Base-by-base conservation (phyloP, 1,140 invertebrate genomes). In the Pseudomyrmex cubaensis region DNA sequence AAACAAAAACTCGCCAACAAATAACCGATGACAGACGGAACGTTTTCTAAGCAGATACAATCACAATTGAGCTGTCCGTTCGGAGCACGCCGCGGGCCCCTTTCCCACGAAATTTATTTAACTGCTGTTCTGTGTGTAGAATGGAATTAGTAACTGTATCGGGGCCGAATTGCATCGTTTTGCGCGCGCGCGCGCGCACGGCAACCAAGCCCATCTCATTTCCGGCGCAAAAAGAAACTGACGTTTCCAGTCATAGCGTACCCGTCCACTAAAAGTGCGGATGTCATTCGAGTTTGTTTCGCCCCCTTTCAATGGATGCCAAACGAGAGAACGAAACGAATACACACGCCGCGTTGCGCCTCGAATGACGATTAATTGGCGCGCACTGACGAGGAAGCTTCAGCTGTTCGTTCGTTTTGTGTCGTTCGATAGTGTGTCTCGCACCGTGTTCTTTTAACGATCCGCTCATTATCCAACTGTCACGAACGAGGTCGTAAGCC, bases 141-240 rank as follows among this genome's bases (percentile, higher is more conserved):
- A 84, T 78, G 46, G 66, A 86, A 67, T 75, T 52, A 76, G 76
- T 76, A 82, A 69, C 35, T 7, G 70, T 85, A 77, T 64, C 57
- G 85, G 22, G 85, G 22, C 20, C 59, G 63, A 86, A 75, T 72
- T 82, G 64, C 22, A 82, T 82, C 77, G 84, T 85, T 85, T n/a
- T n/a, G 85, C 83, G 64, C 67, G 72, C 67, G 72, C 67, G 72
- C 67, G 72, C 84, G 46, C 25, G 35, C 35, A 1, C 35, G 35
- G 5, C 35, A 48, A 64, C 85, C 84, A 66, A 87, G 84, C 85
- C 85, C 77, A 62, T 54, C 64, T 85, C 85, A 87, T 87, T 87
- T 87, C 85, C 85, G 69, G 62, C 56, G 57, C 22, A 85, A 85
- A 85, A 87, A 85, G 85, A 85, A 85, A 80, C 74, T 77, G 62